A percentile compares a stretch with the other conserved stretches of the same genome.
Conservation (phyloP, 2,113 vertebrate species). For the Ardeotis arabs region DNA sequence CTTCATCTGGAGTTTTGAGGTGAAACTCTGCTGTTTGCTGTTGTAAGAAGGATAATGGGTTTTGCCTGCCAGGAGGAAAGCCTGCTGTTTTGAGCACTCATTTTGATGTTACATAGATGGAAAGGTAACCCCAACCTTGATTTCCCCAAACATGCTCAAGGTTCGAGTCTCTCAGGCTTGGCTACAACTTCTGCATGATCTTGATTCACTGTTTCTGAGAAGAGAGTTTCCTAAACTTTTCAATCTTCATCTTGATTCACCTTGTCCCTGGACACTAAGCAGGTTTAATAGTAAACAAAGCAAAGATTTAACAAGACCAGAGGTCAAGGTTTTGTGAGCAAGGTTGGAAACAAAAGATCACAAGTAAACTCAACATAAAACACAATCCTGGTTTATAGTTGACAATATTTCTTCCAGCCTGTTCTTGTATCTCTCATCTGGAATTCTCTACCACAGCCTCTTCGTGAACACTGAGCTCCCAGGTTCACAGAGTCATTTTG, state of each 20-base stretch:
- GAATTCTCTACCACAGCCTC: neutral
- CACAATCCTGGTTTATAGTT: neutral
- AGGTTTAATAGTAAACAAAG: neutral
- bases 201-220: neutral
- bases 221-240: neutral
- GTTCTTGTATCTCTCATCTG: neutral
- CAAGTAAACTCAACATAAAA: neutral
- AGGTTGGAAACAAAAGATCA: neutral
- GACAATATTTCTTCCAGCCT: neutral
- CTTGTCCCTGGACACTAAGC: neutral
- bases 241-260: neutral
- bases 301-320: neutral
- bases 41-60: neutral
- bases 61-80: neutral
- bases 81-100: neutral
- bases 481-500: neutral
- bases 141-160: neutral
- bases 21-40: neutral
- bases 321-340: neutral
- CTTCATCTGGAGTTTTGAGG: neutral
- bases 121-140: neutral
- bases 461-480: rapidly evolving
- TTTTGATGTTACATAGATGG: neutral
- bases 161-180: neutral
- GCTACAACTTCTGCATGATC: neutral